A percentile compares a stretch with the other conserved stretches of the same genome.
Evolutionary conservation across 92 coral and sea anemone species (phyloP).

Genomic region (Epizoanthus illoricatus): DNA sequence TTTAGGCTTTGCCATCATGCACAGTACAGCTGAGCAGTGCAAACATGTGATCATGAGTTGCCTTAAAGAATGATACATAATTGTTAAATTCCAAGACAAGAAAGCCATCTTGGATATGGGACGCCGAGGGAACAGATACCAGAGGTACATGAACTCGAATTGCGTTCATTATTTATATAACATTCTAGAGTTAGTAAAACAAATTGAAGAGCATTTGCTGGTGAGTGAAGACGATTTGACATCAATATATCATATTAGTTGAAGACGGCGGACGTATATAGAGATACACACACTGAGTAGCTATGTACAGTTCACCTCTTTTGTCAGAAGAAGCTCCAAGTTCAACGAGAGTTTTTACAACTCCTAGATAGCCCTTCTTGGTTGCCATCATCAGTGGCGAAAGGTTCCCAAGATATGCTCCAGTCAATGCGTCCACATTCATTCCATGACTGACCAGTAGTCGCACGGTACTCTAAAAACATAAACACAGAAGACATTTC

Average conservation of each 20-base stretch:
- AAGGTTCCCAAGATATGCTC: conserved; percentile 64
- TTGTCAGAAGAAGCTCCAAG: conserved; percentile 74
- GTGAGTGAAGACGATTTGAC: neutral
- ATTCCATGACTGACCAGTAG: conserved; percentile 66
- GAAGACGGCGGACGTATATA: no score
- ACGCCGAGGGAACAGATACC: no score
- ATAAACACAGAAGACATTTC: no score
- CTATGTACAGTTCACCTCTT: conserved; percentile 47
- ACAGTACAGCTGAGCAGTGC: no score
- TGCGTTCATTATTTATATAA: no score
- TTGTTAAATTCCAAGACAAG: no score
- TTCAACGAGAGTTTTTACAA: conserved; percentile 74
- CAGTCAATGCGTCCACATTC: conserved; percentile 74
- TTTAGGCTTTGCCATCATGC: no score
- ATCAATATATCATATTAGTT: neutral
- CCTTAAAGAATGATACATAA: no score
- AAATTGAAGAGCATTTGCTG: neutral
- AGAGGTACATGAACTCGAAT: no score
- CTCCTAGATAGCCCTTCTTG: conserved; percentile 66
- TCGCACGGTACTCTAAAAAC: conserved; percentile 54
- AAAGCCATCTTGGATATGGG: no score
- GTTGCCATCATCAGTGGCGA: conserved; percentile 81
- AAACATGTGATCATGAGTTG: no score
- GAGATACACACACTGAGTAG: neutral
- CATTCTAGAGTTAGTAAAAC: neutral